A percentile compares a stretch with the other conserved stretches of the same genome.
Conservation (phyloP, 2,888 invertebrate genomes). For the Sphaerophoria rueppellii region DNA sequence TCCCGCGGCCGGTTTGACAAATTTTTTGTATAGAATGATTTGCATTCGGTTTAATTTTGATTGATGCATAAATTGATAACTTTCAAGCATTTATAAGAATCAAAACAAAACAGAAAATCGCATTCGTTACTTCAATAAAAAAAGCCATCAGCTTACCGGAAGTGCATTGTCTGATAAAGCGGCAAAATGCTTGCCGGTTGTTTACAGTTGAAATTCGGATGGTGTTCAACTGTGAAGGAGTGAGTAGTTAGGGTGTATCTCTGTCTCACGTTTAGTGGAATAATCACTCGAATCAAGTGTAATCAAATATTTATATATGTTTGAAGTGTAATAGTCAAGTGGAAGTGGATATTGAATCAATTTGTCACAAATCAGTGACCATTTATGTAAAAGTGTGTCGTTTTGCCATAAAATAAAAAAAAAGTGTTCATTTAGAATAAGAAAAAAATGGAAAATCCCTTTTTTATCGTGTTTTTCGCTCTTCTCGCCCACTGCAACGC, state of each 20-base stretch:
- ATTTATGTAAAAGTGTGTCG: background rate
- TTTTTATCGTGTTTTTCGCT: constrained; percentile 60
- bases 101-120: background rate
- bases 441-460: constrained; percentile 52
- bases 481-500: constrained; percentile 53
- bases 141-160: constrained; percentile 21
- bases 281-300: constrained; percentile 41
- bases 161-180: constrained; percentile 52
- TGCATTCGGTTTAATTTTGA: constrained; percentile 18
- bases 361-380: too few species aligned
- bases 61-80: background rate
- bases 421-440: constrained; percentile 9
- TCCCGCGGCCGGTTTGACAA: constrained; percentile 25
- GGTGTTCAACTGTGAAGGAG: constrained; percentile 28
- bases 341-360: background rate
- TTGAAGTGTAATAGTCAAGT: background rate
- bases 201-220: constrained; percentile 36
- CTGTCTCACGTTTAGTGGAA: constrained; percentile 29
- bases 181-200: constrained; percentile 58
- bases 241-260: background rate
- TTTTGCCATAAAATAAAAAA: background rate
- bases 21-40: background rate
- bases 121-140: background rate
- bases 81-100: background rate
- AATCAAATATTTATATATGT: background rate